These are phyloP conservation scores for Limnephilus lunatus DNA, from an alignment of 2,888 invertebrate genomes.

Conservation along the genomic window DNA sequence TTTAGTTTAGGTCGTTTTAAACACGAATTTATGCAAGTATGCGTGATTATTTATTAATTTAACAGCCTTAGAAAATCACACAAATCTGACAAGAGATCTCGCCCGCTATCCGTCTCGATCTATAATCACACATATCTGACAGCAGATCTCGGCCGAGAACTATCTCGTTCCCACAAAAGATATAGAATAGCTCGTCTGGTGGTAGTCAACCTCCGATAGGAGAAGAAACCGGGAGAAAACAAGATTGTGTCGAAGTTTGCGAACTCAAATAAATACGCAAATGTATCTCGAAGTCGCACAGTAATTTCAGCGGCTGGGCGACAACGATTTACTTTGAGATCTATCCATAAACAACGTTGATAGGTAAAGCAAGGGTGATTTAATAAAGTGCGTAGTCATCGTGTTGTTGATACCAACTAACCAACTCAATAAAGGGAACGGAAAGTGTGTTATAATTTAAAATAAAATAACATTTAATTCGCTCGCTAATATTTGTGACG, in stretches of 20 bases:
- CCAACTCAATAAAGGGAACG: not conserved
- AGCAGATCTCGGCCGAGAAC: too few species aligned
- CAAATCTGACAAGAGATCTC: too few species aligned
- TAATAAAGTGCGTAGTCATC: not conserved
- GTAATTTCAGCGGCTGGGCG: not conserved
- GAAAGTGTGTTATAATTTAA: not conserved
- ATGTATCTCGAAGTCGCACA: not conserved
- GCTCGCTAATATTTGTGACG: not conserved
- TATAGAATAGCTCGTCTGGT: too few species aligned
- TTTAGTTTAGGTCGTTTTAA: too few species aligned
- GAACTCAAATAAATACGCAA: not conserved
- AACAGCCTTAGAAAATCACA: too few species aligned
- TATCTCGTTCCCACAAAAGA: too few species aligned
- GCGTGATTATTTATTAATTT: too few species aligned
- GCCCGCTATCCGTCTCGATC: too few species aligned
- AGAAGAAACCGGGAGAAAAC: not conserved
- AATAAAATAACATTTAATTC: not conserved
- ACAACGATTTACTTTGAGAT: not conserved
- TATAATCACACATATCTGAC: too few species aligned
- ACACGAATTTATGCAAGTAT: too few species aligned
- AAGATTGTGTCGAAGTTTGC: not conserved
- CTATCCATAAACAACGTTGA: not conserved
- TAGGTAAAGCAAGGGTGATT: not conserved
- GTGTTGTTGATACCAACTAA: not conserved
- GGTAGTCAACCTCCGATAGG: not conserved